Evolutionary conservation across 2,888 invertebrate genomes (phyloP).

Genomic region (Phortica magna): DNA sequence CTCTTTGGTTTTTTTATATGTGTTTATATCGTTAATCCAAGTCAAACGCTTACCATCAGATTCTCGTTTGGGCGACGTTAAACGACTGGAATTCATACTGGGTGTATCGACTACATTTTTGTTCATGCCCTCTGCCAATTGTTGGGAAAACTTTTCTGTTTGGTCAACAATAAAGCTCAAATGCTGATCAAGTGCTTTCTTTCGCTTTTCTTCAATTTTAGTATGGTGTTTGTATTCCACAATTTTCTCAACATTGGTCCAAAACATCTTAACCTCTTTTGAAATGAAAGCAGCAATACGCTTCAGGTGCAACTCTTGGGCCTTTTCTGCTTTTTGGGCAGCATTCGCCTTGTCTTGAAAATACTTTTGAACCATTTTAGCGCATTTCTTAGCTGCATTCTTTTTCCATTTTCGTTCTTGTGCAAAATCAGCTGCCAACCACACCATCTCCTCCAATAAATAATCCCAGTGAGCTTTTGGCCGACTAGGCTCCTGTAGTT

Average conservation of each 20-base stretch:
- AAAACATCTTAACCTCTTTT: constrained; percentile 95
- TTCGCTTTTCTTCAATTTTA: constrained; percentile 94
- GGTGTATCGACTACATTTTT: constrained; percentile 78
- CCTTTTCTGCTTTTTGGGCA: constrained; percentile 93
- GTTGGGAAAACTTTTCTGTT: constrained; percentile 97
- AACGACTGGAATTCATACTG: constrained; percentile 79
- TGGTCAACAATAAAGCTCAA: constrained; percentile 98
- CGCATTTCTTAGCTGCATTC: constrained; percentile 94
- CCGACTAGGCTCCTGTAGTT: constrained; percentile 92
- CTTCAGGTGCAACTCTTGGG: constrained; percentile 90
- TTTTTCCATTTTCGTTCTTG: constrained; percentile 99
- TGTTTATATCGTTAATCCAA: neutral
- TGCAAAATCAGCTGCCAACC: constrained; percentile 98
- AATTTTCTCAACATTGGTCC: constrained; percentile 97
- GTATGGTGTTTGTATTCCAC: constrained; percentile 96
- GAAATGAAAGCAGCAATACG: constrained; percentile 94
- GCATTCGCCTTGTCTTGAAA: constrained; percentile 94
- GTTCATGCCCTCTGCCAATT: constrained; percentile 91
- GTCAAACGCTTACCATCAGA: constrained; percentile 79
- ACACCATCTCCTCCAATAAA: constrained; percentile 98
- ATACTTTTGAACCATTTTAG: constrained; percentile 93
- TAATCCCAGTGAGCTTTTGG: constrained; percentile 99
- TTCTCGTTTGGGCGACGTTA: constrained; percentile 78
- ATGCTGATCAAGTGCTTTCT: constrained; percentile 96
- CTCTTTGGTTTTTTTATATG: neutral